Conservation (phyloP, 2,888 invertebrate genomes). For the Diaperis boleti region DNA sequence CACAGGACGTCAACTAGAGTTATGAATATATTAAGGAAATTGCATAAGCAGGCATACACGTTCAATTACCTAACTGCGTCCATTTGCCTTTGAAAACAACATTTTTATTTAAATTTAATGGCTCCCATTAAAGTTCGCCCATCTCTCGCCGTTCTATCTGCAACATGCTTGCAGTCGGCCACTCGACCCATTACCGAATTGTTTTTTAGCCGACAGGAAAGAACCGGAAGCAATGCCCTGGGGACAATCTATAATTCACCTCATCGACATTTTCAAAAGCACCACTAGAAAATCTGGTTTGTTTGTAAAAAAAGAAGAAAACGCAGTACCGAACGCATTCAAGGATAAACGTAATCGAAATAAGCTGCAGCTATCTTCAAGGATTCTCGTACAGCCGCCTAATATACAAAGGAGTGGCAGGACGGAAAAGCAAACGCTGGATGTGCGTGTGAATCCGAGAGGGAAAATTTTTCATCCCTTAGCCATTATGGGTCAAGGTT, state of each 20-base stretch:
- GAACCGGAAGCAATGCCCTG: slow-evolving; percentile 31
- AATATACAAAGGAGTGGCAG: slow-evolving; percentile 28
- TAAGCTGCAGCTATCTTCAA: slow-evolving; percentile 25
- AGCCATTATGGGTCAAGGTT: slow-evolving; percentile 41
- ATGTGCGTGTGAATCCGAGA: slow-evolving; percentile 17
- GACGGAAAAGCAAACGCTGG: slow-evolving; percentile 5
- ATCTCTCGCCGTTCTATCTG: slow-evolving; percentile 18
- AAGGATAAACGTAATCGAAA: slow-evolving; percentile 39
- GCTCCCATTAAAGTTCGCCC: slow-evolving; percentile 33
- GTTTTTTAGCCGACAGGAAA: slow-evolving; percentile 24
- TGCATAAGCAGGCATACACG: slow-evolving; percentile 42
- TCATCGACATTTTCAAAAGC: slow-evolving; percentile 20
- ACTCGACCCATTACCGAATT: slow-evolving; percentile 31
- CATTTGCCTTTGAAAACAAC: slow-evolving; percentile 38
- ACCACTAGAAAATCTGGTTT: slow-evolving; percentile 35
- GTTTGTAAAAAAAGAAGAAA: slow-evolving; percentile 23
- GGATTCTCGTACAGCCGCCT: slow-evolving; percentile 30
- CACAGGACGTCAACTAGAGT: slow-evolving; percentile 41
- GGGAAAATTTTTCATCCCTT: slow-evolving; percentile 40
- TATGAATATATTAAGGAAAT: slow-evolving; percentile 44
- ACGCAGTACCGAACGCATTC: slow-evolving; percentile 32
- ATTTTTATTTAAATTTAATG: slow-evolving; percentile 34
- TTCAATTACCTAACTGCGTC: slow-evolving; percentile 42
- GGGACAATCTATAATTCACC: slow-evolving; percentile 28
- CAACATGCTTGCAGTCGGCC: slow-evolving; percentile 20